Conservation (phyloP, 2,888 invertebrate genomes). For the Crioceris asparagi region DNA sequence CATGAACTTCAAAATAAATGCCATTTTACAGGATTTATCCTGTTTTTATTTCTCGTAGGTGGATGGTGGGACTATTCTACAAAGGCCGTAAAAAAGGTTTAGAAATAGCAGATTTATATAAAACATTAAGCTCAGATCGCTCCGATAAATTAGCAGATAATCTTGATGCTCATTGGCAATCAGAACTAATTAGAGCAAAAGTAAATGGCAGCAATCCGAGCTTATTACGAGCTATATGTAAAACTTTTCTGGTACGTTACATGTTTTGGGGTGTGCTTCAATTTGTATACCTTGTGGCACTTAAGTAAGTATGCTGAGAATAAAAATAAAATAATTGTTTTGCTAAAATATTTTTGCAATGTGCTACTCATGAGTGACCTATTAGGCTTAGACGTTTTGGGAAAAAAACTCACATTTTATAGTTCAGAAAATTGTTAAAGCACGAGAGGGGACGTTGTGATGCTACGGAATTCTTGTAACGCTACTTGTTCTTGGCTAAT, state of each 20-base stretch:
- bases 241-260: not conserved
- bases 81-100: not conserved
- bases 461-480: no score
- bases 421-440: no score
- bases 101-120: not conserved
- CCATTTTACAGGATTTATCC: no score
- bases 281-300: not conserved
- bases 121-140: not conserved
- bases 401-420: no score
- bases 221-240: not conserved
- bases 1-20: no score
- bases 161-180: not conserved
- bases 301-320: not conserved
- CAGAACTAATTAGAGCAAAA: not conserved
- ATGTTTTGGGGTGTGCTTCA: not conserved
- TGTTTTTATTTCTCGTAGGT: no score
- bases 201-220: not conserved
- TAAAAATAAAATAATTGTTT: not conserved
- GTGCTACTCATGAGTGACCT: no score
- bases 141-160: not conserved
- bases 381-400: no score
- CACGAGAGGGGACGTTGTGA: no score
- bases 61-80: conserved; percentile 1
- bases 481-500: no score
- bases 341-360: not conserved